Conservation (phyloP, 2,888 invertebrate genomes). For the Anticlea derivata region DNA sequence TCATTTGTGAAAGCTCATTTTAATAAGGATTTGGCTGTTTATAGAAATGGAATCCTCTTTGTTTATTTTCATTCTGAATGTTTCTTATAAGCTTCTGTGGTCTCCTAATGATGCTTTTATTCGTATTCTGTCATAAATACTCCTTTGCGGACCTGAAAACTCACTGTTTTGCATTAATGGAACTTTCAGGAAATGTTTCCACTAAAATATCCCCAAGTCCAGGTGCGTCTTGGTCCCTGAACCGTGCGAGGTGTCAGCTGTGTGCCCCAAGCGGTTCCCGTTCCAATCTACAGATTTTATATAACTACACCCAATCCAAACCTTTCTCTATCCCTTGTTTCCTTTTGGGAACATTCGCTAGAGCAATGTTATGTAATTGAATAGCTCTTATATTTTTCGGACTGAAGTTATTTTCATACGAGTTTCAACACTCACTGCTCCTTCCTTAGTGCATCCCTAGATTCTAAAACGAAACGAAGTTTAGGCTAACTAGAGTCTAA, state of each 20-base stretch:
- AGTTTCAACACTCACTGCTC: too few species aligned
- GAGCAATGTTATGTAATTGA: conserved; percentile 14
- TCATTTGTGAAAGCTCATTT: conserved; percentile 12
- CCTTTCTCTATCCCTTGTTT: conserved; percentile 18
- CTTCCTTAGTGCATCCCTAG: too few species aligned
- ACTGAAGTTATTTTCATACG: too few species aligned
- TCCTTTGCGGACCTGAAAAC: too few species aligned
- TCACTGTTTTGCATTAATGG: background rate
- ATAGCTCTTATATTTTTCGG: conserved; percentile 10
- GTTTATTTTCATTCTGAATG: background rate
- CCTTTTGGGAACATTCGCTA: conserved; percentile 10
- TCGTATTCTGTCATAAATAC: too few species aligned
- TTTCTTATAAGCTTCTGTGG: too few species aligned
- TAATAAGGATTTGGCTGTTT: conserved; percentile 9
- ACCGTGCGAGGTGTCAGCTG: conserved; percentile 34
- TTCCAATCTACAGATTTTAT: conserved; percentile 29
- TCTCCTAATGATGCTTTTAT: too few species aligned
- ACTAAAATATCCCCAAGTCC: conserved; percentile 4
- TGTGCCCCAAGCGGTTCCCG: conserved; percentile 26
- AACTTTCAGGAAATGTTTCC: background rate
- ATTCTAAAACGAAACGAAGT: too few species aligned
- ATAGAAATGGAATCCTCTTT: conserved; percentile 8
- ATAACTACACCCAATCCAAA: conserved; percentile 17
- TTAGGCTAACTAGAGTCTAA: too few species aligned
- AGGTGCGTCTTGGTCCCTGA: conserved; percentile 6